These are phyloP conservation scores for Aphelinus atriplicis DNA, from an alignment of 1,140 invertebrate species.

Conservation along the genomic window DNA sequence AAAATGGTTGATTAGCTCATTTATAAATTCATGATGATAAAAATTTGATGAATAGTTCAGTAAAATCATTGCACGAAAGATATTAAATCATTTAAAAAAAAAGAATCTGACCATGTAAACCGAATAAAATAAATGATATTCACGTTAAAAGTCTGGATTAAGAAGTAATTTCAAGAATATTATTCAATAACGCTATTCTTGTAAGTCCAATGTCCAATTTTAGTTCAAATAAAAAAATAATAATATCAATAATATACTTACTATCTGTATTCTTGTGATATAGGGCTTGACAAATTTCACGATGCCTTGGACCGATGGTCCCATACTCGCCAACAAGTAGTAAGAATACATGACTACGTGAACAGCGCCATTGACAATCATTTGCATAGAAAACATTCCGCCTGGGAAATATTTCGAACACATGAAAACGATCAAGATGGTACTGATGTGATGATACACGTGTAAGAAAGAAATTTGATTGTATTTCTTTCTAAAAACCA, in stretches of 20 bases:
- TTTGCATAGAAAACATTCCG: conserved; percentile 50
- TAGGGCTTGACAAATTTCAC: conserved; percentile 46
- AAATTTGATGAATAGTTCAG: too few species aligned
- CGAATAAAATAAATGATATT: too few species aligned
- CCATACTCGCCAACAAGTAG: conserved; percentile 54
- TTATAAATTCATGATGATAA: too few species aligned
- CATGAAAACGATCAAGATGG: conserved; percentile 73
- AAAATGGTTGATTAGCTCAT: not conserved
- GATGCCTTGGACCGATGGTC: conserved; percentile 48
- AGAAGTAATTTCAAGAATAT: too few species aligned
- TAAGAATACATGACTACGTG: conserved; percentile 60
- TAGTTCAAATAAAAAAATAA: too few species aligned
- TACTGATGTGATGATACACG: conserved; percentile 75
- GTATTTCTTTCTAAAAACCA: conserved; percentile 74
- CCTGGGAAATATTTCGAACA: conserved; percentile 64
- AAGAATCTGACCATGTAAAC: too few species aligned
- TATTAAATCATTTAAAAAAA: too few species aligned
- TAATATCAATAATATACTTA: conserved; percentile 38
- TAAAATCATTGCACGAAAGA: too few species aligned
- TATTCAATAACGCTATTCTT: too few species aligned
- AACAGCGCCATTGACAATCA: conserved; percentile 51
- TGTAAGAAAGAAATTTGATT: conserved; percentile 76
- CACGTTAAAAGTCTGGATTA: too few species aligned
- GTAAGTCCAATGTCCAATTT: too few species aligned
- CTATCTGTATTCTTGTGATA: conserved; percentile 52